Percentiles rank a stretch among this genome's conserved stretches.
These are phyloP conservation scores for Magallana ariakensis DNA, from an alignment of 1,140 invertebrate genomes.

Conservation along the genomic window DNA sequence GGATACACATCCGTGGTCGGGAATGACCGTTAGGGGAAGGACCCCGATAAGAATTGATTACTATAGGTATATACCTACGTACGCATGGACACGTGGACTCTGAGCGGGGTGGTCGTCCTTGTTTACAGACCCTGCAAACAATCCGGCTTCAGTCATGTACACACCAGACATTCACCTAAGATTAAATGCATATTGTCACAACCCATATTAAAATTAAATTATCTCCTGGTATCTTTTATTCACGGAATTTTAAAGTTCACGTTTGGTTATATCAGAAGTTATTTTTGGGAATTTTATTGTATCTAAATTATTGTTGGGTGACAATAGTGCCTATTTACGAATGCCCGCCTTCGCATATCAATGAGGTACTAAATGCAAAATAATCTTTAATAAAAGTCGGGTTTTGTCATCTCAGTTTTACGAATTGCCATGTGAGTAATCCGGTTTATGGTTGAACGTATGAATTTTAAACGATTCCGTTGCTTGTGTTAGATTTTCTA, in stretches of 20 bases:
- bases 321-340: conserved; percentile 2
- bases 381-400: conserved; percentile 20
- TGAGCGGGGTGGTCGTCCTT: neutral
- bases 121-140: neutral
- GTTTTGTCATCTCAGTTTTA: neutral
- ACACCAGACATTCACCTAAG: neutral
- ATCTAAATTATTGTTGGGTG: neutral
- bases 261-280: neutral
- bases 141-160: neutral
- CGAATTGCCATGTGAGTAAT: neutral
- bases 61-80: neutral
- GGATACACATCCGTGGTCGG: neutral
- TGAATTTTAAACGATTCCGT: neutral
- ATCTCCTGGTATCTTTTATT: neutral
- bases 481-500: neutral
- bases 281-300: neutral
- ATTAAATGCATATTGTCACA: no score
- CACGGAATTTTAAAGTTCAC: neutral
- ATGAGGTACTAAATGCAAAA: neutral
- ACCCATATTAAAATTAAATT: neutral
- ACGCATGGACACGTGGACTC: neutral
- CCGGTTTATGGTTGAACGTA: neutral
- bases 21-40: neutral
- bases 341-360: neutral
- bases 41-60: neutral